phyloP scores from a whole-genome alignment of 2,113 vertebrate genomes.

The Centropristis striata region DNA sequence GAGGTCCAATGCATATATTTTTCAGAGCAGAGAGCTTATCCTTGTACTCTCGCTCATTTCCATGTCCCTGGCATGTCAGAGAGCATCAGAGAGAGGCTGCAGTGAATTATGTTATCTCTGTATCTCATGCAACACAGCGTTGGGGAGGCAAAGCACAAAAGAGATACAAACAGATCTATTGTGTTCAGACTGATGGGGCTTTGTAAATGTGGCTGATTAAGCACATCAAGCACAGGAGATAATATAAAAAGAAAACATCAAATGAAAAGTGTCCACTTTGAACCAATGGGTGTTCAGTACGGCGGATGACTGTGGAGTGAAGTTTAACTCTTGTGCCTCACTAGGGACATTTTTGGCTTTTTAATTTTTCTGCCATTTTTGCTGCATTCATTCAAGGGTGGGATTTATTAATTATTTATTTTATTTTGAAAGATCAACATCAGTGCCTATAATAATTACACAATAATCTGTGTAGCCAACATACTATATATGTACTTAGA shows the following conservation, averaged over 20 bases:
- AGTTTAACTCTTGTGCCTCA: not conserved
- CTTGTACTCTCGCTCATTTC: conserved; percentile 55
- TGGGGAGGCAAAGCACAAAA: not conserved
- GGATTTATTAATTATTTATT: too few relatives aligned
- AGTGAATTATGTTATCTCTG: not conserved
- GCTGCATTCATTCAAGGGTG: too few relatives aligned
- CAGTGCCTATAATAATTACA: too few relatives aligned
- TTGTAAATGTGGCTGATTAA: not conserved
- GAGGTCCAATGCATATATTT: conserved; percentile 59
- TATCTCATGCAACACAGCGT: conserved; percentile 9
- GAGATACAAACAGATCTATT: conserved; percentile 31
- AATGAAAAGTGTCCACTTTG: not conserved
- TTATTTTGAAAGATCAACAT: too few relatives aligned
- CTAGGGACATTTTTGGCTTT: too few relatives aligned
- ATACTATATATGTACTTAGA: too few relatives aligned
- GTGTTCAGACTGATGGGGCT: conserved; percentile 7
- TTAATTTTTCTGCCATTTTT: not conserved
- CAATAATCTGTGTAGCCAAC: too few relatives aligned
- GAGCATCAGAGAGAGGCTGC: conserved; percentile 32
- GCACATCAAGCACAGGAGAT: not conserved
- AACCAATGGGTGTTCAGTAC: not conserved
- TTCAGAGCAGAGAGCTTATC: conserved; percentile 66
- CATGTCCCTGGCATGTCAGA: conserved; percentile 55
- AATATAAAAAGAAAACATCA: not conserved
- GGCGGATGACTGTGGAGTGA: not conserved